A percentile compares a stretch with the other conserved stretches of the same genome.
Conservation (phyloP, 2,888 invertebrate genomes). For the Pristionchus mayeri region DNA sequence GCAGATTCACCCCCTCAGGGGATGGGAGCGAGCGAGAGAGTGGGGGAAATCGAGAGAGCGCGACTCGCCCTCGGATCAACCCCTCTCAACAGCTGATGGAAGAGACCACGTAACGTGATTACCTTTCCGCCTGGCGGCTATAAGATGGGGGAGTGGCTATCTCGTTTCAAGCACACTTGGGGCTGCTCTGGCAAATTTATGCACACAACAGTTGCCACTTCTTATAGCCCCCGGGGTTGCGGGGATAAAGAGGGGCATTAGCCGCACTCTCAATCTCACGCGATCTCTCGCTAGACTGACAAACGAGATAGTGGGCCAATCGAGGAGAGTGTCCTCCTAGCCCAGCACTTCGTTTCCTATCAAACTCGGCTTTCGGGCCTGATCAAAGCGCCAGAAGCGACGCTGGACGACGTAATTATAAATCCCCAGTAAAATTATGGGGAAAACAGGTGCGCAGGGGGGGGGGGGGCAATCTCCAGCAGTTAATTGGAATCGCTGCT, state of each 20-base stretch:
- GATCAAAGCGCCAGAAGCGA: background rate
- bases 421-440: background rate
- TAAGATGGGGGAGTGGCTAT: background rate
- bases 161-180: background rate
- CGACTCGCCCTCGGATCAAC: background rate
- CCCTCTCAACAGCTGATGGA: background rate
- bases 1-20: background rate
- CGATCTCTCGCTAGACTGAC: background rate
- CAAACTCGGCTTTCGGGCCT: background rate
- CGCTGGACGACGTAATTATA: too few species aligned
- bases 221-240: background rate
- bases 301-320: background rate
- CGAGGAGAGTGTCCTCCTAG: background rate
- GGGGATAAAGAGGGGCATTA: background rate
- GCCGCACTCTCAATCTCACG: background rate
- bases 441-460: background rate
- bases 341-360: background rate
- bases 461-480: too few species aligned
- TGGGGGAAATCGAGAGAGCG: constrained; percentile 9
- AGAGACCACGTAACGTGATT: background rate
- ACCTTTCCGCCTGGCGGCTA: background rate
- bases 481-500: background rate
- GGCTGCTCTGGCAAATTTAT: background rate
- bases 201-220: constrained; percentile 3
- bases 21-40: background rate